A percentile compares a stretch with the other conserved stretches of the same genome.
Evolutionary conservation across 2,797 vertebrate genomes (phyloP).

Genomic region (Paratrypauchen microcephalus): DNA sequence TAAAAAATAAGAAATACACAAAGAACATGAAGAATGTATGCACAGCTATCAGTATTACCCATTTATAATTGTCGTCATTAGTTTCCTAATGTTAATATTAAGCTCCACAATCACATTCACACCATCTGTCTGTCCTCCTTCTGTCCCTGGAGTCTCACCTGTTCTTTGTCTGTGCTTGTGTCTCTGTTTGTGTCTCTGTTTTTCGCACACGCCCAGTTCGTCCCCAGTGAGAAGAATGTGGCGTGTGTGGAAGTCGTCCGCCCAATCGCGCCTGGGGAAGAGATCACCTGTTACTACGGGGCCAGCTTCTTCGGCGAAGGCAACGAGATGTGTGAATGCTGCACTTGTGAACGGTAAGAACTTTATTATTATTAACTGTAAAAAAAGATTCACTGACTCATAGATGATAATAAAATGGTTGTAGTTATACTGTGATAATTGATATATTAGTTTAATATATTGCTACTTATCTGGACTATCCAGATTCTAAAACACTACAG

Average conservation of each 20-base stretch:
- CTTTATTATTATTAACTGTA: background rate
- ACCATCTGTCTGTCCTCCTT: conserved; percentile 13
- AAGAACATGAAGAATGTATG: no score
- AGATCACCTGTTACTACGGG: conserved; percentile 95
- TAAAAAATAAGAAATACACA: no score
- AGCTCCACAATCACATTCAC: background rate
- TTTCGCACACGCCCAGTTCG: conserved; percentile 76
- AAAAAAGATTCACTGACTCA: no score
- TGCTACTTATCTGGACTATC: no score
- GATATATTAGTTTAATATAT: no score
- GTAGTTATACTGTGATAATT: no score
- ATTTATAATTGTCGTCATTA: background rate
- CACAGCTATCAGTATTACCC: no score
- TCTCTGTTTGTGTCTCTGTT: background rate
- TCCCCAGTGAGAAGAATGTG: conserved; percentile 88
- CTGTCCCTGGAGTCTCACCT: conserved; percentile 40
- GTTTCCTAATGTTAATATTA: background rate
- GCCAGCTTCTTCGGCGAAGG: conserved; percentile 94
- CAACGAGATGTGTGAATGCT: conserved; percentile 94
- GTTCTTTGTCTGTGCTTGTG: conserved; percentile 40
- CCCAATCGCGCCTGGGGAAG: conserved; percentile 89
- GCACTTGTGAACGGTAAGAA: conserved; percentile 90
- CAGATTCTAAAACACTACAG: no score
- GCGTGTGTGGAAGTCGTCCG: conserved; percentile 91
- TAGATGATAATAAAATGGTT: no score